Evolutionary conservation across 1,140 invertebrate genomes (phyloP).

Genomic region (Apis dorsata): DNA sequence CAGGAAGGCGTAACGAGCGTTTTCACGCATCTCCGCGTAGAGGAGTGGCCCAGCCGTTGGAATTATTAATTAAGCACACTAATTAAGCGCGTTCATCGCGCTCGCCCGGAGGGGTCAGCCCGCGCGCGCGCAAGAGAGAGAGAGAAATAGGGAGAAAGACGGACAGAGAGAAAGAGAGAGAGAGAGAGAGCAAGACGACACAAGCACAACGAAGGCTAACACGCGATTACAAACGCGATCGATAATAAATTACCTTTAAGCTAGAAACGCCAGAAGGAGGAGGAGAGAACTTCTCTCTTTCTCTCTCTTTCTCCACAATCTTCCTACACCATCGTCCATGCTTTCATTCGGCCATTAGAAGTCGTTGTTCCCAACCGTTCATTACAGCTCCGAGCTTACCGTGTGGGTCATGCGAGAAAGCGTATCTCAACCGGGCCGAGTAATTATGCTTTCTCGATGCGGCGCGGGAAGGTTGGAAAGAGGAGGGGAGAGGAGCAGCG

Average conservation of each 20-base stretch:
- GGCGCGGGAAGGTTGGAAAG: neutral
- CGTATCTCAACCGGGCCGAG: constrained; percentile 60
- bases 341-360: constrained; percentile 65
- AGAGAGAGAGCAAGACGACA: constrained; percentile 11
- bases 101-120: constrained; percentile 62
- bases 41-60: constrained; percentile 50
- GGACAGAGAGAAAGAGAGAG: neutral
- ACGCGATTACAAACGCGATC: constrained; percentile 66
- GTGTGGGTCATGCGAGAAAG: constrained; percentile 47
- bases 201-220: constrained; percentile 51
- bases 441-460: constrained; percentile 58
- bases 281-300: neutral
- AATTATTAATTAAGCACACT: constrained; percentile 67
- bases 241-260: constrained; percentile 68
- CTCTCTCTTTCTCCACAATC: neutral
- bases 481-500: neutral
- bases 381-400: constrained; percentile 55
- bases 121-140: constrained; percentile 47
- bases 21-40: constrained; percentile 55
- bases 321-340: constrained; percentile 26
- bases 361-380: constrained; percentile 65
- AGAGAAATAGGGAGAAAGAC: neutral
- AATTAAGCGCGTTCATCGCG: constrained; percentile 66
- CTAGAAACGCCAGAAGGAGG: constrained; percentile 51
- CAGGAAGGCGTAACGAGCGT: constrained; percentile 57